These are phyloP conservation scores for Drosophila limbata DNA, from an alignment of 2,888 invertebrate genomes.

Conservation along the genomic window DNA sequence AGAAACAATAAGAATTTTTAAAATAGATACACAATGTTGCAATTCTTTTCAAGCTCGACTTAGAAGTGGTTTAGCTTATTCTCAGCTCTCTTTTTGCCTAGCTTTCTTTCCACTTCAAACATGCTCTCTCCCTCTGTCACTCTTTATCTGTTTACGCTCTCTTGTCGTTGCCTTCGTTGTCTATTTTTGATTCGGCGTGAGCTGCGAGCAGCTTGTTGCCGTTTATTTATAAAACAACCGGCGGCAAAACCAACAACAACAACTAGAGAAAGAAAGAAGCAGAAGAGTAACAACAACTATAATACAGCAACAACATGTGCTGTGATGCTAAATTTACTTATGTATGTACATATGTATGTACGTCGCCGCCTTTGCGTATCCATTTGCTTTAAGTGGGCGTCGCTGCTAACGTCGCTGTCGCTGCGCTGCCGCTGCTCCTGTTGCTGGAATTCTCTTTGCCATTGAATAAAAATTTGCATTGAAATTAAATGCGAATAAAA, in stretches of 20 bases:
- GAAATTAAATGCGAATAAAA: conserved; percentile 36
- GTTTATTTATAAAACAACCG: conserved; percentile 70
- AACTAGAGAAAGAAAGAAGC: conserved; percentile 6
- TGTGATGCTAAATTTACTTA: conserved; percentile 36
- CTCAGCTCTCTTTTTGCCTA: not conserved
- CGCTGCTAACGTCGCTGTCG: conserved; percentile 7
- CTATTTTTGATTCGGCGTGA: conserved; percentile 62
- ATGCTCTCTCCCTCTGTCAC: not conserved
- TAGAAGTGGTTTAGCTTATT: not conserved
- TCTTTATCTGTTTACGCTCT: conserved; percentile 7
- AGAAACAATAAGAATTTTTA: not conserved
- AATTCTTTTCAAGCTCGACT: not conserved
- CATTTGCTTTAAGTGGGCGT: conserved; percentile 45
- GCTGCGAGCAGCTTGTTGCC: conserved; percentile 70
- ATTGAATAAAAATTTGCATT: conserved; percentile 58
- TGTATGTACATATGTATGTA: conserved; percentile 1
- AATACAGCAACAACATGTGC: conserved; percentile 45
- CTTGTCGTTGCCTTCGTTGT: conserved; percentile 33
- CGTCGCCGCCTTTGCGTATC: conserved; percentile 19
- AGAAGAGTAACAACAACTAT: conserved; percentile 43
- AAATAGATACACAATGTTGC: conserved; percentile 3
- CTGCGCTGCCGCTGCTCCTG: conserved; percentile 28
- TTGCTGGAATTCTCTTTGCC: conserved; percentile 56
- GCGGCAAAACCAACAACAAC: conserved; percentile 49
- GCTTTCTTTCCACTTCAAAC: not conserved